Evolutionary conservation across 2,888 invertebrate species (phyloP), one percentile per base, ranked within the genome.

Genomic region (Acanthosepion esculentum): DNA sequence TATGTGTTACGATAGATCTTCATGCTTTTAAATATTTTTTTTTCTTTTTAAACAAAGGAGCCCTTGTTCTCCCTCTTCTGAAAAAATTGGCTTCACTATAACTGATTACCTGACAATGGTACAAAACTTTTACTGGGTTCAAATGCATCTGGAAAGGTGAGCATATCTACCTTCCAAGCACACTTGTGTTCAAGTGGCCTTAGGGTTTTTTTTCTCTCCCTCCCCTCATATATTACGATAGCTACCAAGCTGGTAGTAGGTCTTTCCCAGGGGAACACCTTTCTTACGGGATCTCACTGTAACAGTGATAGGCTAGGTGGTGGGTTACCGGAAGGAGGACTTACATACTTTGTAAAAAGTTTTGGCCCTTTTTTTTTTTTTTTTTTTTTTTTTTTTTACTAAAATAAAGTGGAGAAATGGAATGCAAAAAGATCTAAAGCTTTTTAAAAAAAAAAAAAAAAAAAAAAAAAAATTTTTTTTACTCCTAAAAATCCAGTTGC

Each of bases 321-420:
- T 48, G 92, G 93, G 18, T 53, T 93, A 93, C 29, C 53, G 20
- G 48, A 93, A 92, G 50, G 50, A 48, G 48, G 93, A 48, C 23
- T n/a, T n/a, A 93, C 50, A 48, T n/a, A 92, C 92, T 92, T 92
- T 48, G 29, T 92, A 92, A 91, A 59, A n/a, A n/a, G n/a, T n/a
- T n/a, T n/a, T n/a, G n/a, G n/a, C n/a, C n/a, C n/a, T n/a, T n/a
- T n/a, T 23, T n/a, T 50, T 29, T 93, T 23, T 78, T 78, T 10
- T 3, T 18, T 78, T 78, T 78, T 78, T 78, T 3, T 18, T 78
- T 78, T 78, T 78, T 78, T 15, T 78, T 78, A 78, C 18, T 78
- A 78, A 78, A 78, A 33, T 15, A 33, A 78, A 78, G n/a, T 78
- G n/a, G 18, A 78, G n/a, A 78, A n/a, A n/a, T 33, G 78, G n/a